Evolutionary conservation across 37 sponge, comb jelly and placozoan genomes (phyloP), one percentile per base, ranked within the genome.

Genomic region (Chondrilla cf. caribensis): DNA sequence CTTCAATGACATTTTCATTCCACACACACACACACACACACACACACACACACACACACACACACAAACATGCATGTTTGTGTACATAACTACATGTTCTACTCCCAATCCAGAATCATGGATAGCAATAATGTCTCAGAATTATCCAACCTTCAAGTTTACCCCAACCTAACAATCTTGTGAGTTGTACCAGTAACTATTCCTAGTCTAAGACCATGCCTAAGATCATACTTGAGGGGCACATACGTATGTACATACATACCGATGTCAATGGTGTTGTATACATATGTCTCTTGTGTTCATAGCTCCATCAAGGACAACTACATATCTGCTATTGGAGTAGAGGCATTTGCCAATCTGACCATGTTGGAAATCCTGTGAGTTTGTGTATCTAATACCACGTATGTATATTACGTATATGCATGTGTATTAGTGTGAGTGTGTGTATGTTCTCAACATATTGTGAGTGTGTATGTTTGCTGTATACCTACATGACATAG

Each of bases 291-390:
- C 26, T 76, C 38, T 28, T 39, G 44, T 76, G 43, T 60, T 0
- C 58, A 58, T 47, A 85, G 85, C 21, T 70, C 58, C 29, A 68
- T 88, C n/a, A 79, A 84, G 83, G 81, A 79, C 18, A 88, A 83
- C 70, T 81, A 62, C 24, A 38, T 88, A 5, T 41, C 39, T 0
- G 40, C n/a, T 0, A 17, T 88, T 6, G 76, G 41, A 42, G 65
- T 54, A 0, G 81, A 36, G 35, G 81, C 76, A 15, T 84, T 88
- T 36, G 47, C 64, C 26, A 79, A 84, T 54, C 76, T 88, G n/a
- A 80, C 88, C 64, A 65, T 67, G 33, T 40, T 88, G 58, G n/a
- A 43, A 22, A 67, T 18, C 1, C 68, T 67, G 68, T 67, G 35
- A 29, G 68, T 67, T 3, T 33, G 35, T 76, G 43, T 47, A 47